Evolutionary conservation across 2,113 vertebrate species (phyloP).

Genomic region (Tapirus terrestris): DNA sequence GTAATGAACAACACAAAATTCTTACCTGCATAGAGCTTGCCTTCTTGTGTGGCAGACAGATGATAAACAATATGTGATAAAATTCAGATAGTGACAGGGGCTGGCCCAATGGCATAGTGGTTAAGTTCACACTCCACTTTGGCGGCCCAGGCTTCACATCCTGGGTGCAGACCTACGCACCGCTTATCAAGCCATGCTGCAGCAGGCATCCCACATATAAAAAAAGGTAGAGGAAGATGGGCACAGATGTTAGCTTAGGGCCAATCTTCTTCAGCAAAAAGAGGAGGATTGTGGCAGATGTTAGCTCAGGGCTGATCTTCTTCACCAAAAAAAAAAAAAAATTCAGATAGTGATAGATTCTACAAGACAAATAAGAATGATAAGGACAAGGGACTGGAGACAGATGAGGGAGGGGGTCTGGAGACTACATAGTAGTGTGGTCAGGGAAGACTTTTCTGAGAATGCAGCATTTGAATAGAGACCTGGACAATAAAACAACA

Average conservation of each 20-base stretch:
- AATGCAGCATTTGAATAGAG: not conserved
- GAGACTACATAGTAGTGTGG: not conserved
- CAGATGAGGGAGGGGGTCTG: not conserved
- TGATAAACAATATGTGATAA: not conserved
- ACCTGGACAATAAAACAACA: not conserved
- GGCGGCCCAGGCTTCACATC: no score
- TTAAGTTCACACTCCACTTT: no score
- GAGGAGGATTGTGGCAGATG: no score
- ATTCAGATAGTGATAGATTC: not conserved
- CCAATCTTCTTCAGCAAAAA: no score
- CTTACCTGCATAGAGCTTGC: not conserved
- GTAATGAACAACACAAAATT: not conserved
- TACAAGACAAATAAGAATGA: not conserved
- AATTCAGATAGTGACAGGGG: not conserved
- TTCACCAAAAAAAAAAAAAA: no score
- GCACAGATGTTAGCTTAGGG: no score
- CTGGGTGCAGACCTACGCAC: no score
- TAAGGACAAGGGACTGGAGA: not conserved
- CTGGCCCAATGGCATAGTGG: no score
- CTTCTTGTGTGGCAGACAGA: not conserved
- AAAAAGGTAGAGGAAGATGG: no score
- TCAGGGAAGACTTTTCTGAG: not conserved
- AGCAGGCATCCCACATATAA: no score
- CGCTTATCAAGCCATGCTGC: no score
- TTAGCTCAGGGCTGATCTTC: no score